Conservation (phyloP, 2,888 invertebrate species). For the Acholoe squamosa region DNA sequence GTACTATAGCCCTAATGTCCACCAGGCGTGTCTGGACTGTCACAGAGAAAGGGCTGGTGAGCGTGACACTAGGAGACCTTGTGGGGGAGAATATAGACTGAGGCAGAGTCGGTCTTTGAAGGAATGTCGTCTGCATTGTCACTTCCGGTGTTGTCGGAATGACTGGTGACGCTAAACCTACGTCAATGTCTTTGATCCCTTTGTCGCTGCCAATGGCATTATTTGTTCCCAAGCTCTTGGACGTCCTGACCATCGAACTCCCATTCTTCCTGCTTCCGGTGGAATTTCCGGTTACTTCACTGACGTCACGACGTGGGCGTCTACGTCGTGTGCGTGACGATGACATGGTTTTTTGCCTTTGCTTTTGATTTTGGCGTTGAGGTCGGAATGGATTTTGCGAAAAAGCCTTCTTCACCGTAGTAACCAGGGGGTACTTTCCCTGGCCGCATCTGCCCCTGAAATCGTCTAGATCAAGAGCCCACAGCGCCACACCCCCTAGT, state of each 20-base stretch:
- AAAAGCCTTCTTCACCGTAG: not conserved
- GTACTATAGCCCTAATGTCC: not conserved
- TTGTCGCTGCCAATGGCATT: not conserved
- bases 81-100: not conserved
- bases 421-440: conserved; percentile 47
- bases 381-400: not conserved
- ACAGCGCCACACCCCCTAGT: conserved; percentile 50
- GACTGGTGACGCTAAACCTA: not conserved
- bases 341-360: not conserved
- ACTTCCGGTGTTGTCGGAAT: not conserved
- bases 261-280: too few species aligned
- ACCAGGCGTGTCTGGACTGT: not conserved
- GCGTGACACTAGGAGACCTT: not conserved
- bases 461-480: conserved; percentile 63
- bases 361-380: not conserved
- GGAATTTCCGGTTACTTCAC: not conserved
- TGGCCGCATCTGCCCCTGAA: conserved; percentile 56
- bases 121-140: not conserved
- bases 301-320: conserved; percentile 24
- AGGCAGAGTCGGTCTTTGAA: not conserved
- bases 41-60: not conserved
- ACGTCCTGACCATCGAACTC: not conserved
- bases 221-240: not conserved
- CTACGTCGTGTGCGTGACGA: not conserved
- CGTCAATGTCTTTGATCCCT: not conserved